Evolutionary conservation across 2,888 invertebrate genomes (phyloP), one percentile per base, ranked within the genome.

Genomic region (Eretmocerus hayati): DNA sequence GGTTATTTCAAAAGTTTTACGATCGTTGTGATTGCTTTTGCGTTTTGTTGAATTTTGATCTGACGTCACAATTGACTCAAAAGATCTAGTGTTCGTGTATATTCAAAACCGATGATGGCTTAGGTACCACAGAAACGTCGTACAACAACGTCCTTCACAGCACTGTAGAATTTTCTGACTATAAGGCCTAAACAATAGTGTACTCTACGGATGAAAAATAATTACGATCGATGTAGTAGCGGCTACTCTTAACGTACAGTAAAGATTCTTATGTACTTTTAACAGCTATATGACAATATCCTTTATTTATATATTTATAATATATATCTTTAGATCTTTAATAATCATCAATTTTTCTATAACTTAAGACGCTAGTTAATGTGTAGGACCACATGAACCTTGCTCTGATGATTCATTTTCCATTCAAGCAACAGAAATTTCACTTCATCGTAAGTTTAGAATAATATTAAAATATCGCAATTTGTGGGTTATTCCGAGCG

Each of bases 331-430:
- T 45, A 45, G 31, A 48, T 46, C 44, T 56, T 56, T 53, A 57
- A 56, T 56, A 59, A 61, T 61, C 56, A 56, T 58, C n/a, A n/a
- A n/a, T n/a, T 55, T 51, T 45, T 41, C 53, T 32, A 51, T 52
- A 53, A 54, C 48, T 52, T 48, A 61, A 59, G 60, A 58, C 58
- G 60, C 64, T 66, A 65, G 61, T 61, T 62, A 64, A 59, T 64
- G 62, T 70, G 65, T 70, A 68, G 64, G 67, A 71, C 70, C 70
- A 71, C 70, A 64, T 68, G 64, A 69, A 69, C 69, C 70, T 71
- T 71, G 70, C 70, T 71, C 70, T 64, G 65, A 65, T 63, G 62
- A 65, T 67, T 67, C 62, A 54, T 62, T 57, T 61, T 61, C 57
- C 59, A 53, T 52, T 60, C 61, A 60, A 62, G 66, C 63, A 62